phyloP scores from a whole-genome alignment of 2,888 invertebrate species.

The Teleogryllus oceanicus region DNA sequence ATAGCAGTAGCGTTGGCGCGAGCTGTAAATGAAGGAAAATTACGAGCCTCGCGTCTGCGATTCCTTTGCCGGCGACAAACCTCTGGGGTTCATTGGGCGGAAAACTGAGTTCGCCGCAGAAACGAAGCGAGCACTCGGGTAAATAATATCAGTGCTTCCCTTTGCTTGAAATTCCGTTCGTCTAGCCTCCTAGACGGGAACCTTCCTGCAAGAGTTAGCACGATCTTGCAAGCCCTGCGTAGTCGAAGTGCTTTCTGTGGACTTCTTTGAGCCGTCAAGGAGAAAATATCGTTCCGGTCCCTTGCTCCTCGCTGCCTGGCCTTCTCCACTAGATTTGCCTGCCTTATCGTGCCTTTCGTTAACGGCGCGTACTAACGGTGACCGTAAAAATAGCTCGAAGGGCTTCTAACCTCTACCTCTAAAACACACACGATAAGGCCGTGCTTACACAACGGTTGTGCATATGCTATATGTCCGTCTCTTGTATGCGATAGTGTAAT shows the following conservation, averaged over 20 bases:
- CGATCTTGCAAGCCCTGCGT: background rate
- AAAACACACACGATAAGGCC: background rate
- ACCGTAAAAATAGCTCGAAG: constrained; percentile 18
- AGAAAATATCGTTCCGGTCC: constrained; percentile 18
- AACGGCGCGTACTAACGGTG: constrained; percentile 9
- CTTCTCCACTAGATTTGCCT: background rate
- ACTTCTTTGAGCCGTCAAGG: constrained; percentile 1
- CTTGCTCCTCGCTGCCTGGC: background rate
- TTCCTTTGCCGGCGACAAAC: too few species aligned
- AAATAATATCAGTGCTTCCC: too few species aligned
- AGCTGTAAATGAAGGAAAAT: background rate
- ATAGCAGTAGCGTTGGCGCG: background rate
- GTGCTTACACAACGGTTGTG: background rate
- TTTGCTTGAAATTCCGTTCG: too few species aligned
- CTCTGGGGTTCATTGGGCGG: too few species aligned
- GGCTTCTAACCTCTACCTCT: background rate
- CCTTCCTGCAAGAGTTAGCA: too few species aligned
- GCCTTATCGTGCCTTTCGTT: background rate
- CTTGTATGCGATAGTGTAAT: background rate
- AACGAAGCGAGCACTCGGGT: too few species aligned
- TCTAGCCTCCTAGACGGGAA: too few species aligned
- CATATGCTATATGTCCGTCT: background rate
- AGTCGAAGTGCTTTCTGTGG: background rate
- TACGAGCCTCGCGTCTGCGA: too few species aligned
- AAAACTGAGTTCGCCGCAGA: too few species aligned